Evolutionary conservation across 2,113 vertebrate species (phyloP).

Genomic region (Psammodynastes pulverulentus): DNA sequence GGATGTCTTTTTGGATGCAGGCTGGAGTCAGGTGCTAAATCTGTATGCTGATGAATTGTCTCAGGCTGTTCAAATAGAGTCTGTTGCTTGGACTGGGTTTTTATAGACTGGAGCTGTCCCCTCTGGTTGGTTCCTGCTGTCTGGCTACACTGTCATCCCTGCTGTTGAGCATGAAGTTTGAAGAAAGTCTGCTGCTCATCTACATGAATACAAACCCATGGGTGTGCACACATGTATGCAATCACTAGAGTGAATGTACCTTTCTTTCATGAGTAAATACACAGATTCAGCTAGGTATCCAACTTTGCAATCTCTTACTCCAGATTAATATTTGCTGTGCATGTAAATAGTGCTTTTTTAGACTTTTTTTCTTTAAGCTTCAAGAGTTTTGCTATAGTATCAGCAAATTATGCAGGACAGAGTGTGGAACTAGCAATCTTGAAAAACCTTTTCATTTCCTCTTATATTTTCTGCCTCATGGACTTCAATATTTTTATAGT

Average conservation of each 20-base stretch:
- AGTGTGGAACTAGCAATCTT: not conserved
- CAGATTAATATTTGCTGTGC: not conserved
- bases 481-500: not conserved
- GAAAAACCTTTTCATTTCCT: not conserved
- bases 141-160: not conserved
- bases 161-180: not conserved
- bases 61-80: not conserved
- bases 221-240: not conserved
- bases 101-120: constrained; percentile 41
- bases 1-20: fast-evolving
- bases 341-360: not conserved
- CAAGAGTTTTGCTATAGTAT: not conserved
- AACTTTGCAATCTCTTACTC: not conserved
- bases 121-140: not conserved
- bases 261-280: not conserved
- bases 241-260: not conserved
- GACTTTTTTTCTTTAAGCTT: not conserved
- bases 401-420: not conserved
- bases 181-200: not conserved
- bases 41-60: constrained; percentile 7
- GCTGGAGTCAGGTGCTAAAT: not conserved
- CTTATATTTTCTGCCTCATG: not conserved
- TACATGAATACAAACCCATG: not conserved
- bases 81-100: constrained; percentile 10
- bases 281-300: not conserved